These are phyloP conservation scores for Leuciscus waleckii DNA, from an alignment of 2,797 vertebrate species.

Conservation along the genomic window DNA sequence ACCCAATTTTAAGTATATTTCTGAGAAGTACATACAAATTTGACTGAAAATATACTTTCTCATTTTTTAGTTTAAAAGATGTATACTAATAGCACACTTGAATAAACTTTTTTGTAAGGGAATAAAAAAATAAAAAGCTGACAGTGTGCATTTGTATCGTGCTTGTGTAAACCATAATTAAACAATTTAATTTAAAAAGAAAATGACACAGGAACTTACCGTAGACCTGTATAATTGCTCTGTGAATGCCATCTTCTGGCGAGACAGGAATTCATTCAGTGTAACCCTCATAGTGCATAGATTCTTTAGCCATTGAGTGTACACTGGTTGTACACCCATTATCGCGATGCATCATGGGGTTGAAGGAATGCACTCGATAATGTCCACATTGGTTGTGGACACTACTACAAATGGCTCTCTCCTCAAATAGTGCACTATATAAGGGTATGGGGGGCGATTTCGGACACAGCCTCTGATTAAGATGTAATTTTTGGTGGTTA, in stretches of 20 bases:
- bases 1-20: too few relatives aligned
- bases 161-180: not conserved
- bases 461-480: too few relatives aligned
- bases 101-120: too few relatives aligned
- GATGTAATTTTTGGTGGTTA: not conserved
- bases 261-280: not conserved
- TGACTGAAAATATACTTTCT: too few relatives aligned
- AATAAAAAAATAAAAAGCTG: not conserved
- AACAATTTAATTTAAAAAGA: not conserved
- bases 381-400: not conserved
- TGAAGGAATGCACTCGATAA: not conserved
- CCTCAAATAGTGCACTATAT: not conserved
- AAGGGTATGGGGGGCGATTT: too few relatives aligned
- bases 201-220: not conserved
- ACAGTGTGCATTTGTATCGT: not conserved
- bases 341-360: not conserved
- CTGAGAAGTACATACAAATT: too few relatives aligned
- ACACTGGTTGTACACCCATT: not conserved
- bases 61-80: too few relatives aligned
- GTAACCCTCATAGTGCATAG: not conserved
- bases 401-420: not conserved
- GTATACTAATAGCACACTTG: too few relatives aligned
- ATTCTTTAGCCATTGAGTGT: not conserved
- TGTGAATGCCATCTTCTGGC: not conserved
- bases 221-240: not conserved